Evolutionary conservation across 2,113 vertebrate species (phyloP), one percentile per base, ranked within the genome.

Genomic region (Orientallactaga bullata): DNA sequence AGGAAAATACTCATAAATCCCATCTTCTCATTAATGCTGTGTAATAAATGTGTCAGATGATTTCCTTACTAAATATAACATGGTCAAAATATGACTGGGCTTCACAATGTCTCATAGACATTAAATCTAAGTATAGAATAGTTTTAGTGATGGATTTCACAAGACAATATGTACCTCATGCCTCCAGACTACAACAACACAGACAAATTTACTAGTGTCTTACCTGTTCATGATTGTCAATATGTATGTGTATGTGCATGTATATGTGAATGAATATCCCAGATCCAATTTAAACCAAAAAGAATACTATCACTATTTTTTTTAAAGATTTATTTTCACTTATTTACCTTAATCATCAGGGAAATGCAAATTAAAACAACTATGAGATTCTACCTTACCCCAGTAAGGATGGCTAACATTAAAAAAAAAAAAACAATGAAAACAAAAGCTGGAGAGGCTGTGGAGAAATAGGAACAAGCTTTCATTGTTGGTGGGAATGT

Each of bases 111-210:
- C 20, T 78, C 11, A 81, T 16, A 61, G 5, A 10, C 37, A 7
- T 88, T 89, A 91, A 95, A 72, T 82, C 7, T 80, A 80, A 86
- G 78, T 30, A 72, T 12, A 91, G 6, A 80, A 47, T 13, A 72
- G 2, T 21, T 93, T 72, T 93, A 16, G 85, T 17, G 17, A 80
- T 89, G 24, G 26, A 55, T 86, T 80, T 77, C n/a, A 51, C 42
- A 77, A 28, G 42, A 17, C 51, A 17, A 78, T 2, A 80, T 92
- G 10, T 51, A 65, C 85, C 91, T 93, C 61, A 80, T 83, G 18
- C 2, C 16, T 68, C 35, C 18, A 58, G 28, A 81, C n/a, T 1
- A 81, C 28, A 92, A 58, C 4, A 28, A 37, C 10, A 66, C 65
- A 78, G 17, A 73, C 4, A 12, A 47, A 4, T 65, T 73, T 63